Percentiles rank a stretch among this genome's conserved stretches.
Conservation (phyloP, 2,888 invertebrate genomes). For the Oscheius onirici region DNA sequence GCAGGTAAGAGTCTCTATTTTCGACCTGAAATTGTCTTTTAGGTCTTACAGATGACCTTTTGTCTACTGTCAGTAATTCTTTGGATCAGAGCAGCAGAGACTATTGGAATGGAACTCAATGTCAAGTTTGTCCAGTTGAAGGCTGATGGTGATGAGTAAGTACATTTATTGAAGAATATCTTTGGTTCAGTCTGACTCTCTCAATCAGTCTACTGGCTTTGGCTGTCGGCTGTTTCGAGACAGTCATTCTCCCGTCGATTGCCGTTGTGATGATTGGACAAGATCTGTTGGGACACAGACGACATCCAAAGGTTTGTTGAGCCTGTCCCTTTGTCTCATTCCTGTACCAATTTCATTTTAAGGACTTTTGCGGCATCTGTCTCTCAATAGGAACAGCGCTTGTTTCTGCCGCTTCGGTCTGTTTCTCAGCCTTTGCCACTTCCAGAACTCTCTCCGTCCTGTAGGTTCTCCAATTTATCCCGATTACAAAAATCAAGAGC, state of each 20-base stretch:
- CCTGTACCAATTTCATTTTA: neutral
- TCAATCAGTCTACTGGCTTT: slow-evolving; percentile 36
- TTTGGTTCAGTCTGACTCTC: slow-evolving; percentile 9
- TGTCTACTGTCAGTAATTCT: slow-evolving; percentile 34
- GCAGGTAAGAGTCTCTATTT: slow-evolving; percentile 7
- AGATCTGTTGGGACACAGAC: neutral
- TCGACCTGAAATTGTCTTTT: neutral
- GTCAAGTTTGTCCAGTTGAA: slow-evolving; percentile 36
- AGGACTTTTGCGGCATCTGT: slow-evolving; percentile 6
- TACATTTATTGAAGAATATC: neutral
- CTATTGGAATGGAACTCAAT: slow-evolving; percentile 35
- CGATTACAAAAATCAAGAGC: neutral
- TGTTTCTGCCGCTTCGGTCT: slow-evolving; percentile 18
- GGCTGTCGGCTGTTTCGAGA: slow-evolving; percentile 45
- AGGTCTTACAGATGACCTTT: slow-evolving; percentile 41
- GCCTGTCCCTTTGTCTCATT: neutral
- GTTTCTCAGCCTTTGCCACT: slow-evolving; percentile 31
- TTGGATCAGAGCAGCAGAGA: slow-evolving; percentile 44
- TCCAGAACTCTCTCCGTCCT: slow-evolving; percentile 20
- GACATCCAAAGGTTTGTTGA: neutral
- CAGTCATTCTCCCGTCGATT: slow-evolving; percentile 40
- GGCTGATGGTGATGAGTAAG: slow-evolving; percentile 35
- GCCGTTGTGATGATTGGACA: slow-evolving; percentile 31
- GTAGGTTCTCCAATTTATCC: neutral
- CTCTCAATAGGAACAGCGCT: slow-evolving; percentile 29